A percentile compares a stretch with the other conserved stretches of the same genome.
phyloP scores from a whole-genome alignment of 2,797 vertebrate genomes.

The Odontamblyopus rebecca region DNA sequence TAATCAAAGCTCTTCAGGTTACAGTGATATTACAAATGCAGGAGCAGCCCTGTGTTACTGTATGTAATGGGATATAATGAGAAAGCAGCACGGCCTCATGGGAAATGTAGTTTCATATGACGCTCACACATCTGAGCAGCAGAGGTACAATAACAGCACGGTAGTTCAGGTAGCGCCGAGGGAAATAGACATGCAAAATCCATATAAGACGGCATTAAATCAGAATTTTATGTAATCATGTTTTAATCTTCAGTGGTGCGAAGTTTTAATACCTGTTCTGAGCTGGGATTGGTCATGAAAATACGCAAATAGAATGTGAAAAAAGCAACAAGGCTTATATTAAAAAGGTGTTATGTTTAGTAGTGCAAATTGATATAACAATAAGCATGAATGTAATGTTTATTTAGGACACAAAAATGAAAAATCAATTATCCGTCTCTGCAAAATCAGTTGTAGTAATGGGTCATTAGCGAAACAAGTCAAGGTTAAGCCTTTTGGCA shows the following conservation, averaged over 20 bases:
- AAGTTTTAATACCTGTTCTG: not conserved
- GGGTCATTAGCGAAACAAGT: too few species aligned
- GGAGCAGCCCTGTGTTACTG: not conserved
- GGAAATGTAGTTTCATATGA: constrained; percentile 6
- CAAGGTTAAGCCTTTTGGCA: not conserved
- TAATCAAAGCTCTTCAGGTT: not conserved
- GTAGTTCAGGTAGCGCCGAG: not conserved
- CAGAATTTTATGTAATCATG: not conserved
- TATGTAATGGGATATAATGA: constrained; percentile 8
- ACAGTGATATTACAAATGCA: not conserved
- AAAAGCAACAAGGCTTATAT: too few species aligned
- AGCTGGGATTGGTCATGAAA: too few species aligned
- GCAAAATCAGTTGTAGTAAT: too few species aligned
- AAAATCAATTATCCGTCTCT: not conserved
- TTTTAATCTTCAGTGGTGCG: not conserved
- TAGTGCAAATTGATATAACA: too few species aligned
- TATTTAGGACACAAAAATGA: not conserved
- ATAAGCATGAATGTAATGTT: not conserved
- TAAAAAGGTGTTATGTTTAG: too few species aligned
- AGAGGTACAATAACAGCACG: not conserved
- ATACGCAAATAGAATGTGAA: too few species aligned
- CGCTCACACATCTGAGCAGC: not conserved
- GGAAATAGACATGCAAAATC: not conserved
- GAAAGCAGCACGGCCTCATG: constrained; percentile 8
- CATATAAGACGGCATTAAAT: not conserved